Conservation (phyloP, 2,797 vertebrate species). For the Danio jaintianensis region DNA sequence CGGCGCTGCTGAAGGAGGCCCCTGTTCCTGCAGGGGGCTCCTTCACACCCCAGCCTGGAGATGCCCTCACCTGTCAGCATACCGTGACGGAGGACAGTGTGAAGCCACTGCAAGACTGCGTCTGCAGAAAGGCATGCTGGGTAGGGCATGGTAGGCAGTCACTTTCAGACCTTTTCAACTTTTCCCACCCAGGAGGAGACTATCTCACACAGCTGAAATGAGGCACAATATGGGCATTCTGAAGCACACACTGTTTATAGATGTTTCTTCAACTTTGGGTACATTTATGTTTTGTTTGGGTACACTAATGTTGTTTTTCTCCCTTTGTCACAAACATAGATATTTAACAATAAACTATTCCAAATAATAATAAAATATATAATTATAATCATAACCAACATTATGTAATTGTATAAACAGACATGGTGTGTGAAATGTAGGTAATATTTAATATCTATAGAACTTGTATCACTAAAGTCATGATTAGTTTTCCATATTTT, state of each 20-base stretch:
- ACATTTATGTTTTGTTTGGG: neutral
- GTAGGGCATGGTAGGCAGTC: neutral
- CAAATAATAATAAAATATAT: no score
- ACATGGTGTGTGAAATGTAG: no score
- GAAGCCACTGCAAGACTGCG: neutral
- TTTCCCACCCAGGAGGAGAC: neutral
- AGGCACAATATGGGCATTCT: neutral
- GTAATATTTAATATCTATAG: no score
- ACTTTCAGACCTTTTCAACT: slow-evolving; percentile 2
- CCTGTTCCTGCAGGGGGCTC: slow-evolving; percentile 30
- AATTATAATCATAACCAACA: no score
- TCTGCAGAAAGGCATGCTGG: slow-evolving; percentile 7
- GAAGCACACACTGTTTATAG: neutral
- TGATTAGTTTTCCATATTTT: no score
- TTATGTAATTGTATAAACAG: no score
- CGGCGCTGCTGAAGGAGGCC: slow-evolving; percentile 25
- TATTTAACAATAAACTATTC: no score
- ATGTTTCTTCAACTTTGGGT: neutral
- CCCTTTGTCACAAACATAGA: neutral
- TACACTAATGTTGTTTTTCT: neutral
- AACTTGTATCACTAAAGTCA: no score
- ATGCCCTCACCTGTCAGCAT: slow-evolving; percentile 49
- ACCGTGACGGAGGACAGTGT: neutral
- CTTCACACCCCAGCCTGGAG: slow-evolving; percentile 39
- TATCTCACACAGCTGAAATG: neutral